Percentiles rank a stretch among this genome's conserved stretches.
Evolutionary conservation across 1,140 invertebrate species (phyloP).

Genomic region (Pseudoatta argentina): DNA sequence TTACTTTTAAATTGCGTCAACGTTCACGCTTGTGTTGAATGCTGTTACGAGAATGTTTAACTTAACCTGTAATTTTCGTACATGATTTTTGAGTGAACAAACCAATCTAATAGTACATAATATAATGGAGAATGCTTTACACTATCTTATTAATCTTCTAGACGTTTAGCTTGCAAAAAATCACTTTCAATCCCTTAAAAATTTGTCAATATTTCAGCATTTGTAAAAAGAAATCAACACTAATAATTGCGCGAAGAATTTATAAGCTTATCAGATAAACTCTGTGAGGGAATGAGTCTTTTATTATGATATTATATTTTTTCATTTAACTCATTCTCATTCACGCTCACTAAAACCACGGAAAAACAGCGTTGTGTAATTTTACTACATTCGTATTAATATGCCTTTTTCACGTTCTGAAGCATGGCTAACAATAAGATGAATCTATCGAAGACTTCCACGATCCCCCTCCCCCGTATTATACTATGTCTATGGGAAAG

Average conservation of each 20-base stretch:
- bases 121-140: not conserved
- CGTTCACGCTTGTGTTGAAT: not conserved
- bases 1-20: slow-evolving; percentile 1
- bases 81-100: slow-evolving; percentile 1
- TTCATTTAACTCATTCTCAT: not conserved
- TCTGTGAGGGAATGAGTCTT: not conserved
- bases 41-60: slow-evolving; percentile 8
- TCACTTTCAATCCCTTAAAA: slow-evolving; percentile 6
- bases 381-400: not conserved
- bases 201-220: not conserved
- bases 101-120: not conserved
- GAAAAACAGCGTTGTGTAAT: slow-evolving; percentile 24
- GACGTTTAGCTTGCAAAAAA: not conserved
- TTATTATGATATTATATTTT: slow-evolving; percentile 11
- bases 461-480: slow-evolving; percentile 30
- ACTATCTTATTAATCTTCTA: not conserved
- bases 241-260: not conserved
- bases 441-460: slow-evolving; percentile 60
- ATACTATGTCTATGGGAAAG: slow-evolving; percentile 75
- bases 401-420: slow-evolving; percentile 51
- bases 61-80: not conserved
- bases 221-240: not conserved
- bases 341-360: not conserved
- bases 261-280: not conserved
- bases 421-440: not conserved